Conservation (phyloP, 2,113 vertebrate genomes). For the Erinaceus europaeus region DNA sequence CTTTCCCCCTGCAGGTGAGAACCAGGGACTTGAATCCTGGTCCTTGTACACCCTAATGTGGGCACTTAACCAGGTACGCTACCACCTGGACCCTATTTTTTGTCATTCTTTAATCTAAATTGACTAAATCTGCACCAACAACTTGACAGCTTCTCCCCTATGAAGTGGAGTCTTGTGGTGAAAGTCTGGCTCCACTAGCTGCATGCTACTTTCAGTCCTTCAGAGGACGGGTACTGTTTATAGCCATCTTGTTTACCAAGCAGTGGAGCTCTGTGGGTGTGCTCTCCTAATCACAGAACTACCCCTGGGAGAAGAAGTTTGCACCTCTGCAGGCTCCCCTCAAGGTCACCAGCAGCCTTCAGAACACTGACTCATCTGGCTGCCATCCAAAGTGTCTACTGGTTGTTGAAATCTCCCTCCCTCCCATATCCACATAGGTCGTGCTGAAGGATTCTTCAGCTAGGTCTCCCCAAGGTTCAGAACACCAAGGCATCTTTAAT, state of each 20-base stretch:
- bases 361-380: constrained; percentile 50
- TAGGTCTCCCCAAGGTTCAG: neutral
- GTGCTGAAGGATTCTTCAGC: constrained; percentile 46
- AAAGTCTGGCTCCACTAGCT: neutral
- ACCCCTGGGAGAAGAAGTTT: constrained; percentile 40
- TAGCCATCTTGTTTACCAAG: neutral
- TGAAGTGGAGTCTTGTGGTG: neutral
- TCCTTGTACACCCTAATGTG: no score
- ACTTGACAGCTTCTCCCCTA: neutral
- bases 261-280: neutral
- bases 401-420: constrained; percentile 1
- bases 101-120: neutral
- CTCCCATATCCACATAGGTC: neutral
- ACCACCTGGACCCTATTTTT: neutral
- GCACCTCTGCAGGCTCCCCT: constrained; percentile 38
- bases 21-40: no score
- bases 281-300: constrained; percentile 4
- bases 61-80: no score
- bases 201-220: neutral
- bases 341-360: constrained; percentile 40
- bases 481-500: constrained; percentile 24
- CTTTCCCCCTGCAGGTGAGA: no score
- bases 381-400: constrained; percentile 14
- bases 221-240: neutral
- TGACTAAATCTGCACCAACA: neutral